Evolutionary conservation across 2,797 vertebrate genomes (phyloP).

Genomic region (Arctocebus calabarensis): DNA sequence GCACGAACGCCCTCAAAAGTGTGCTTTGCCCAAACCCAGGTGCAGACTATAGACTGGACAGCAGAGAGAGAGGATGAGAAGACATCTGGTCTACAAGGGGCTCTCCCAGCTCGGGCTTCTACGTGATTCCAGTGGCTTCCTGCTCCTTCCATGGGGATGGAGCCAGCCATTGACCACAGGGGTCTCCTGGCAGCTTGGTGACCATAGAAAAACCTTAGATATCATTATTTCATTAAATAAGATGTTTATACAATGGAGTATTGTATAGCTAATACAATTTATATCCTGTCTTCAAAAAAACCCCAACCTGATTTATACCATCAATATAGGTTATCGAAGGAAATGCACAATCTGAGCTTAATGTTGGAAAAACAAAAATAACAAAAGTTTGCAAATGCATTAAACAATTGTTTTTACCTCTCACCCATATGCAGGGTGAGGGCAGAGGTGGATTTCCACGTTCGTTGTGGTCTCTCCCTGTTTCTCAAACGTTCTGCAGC

Average conservation of each 20-base stretch:
- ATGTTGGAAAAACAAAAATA: background rate
- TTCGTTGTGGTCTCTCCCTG: background rate
- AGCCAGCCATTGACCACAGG: fast-evolving
- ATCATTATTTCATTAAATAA: too few species aligned
- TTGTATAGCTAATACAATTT: background rate
- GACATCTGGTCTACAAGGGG: background rate
- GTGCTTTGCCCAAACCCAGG: background rate
- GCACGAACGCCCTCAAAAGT: background rate
- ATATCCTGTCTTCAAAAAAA: background rate
- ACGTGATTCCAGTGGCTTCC: background rate
- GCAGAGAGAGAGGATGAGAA: too few species aligned
- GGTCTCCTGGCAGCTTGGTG: background rate
- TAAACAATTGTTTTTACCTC: background rate
- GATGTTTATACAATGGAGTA: fast-evolving
- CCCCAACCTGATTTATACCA: too few species aligned
- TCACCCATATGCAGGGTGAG: fast-evolving
- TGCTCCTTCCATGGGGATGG: background rate
- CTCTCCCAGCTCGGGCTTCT: background rate
- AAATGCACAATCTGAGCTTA: background rate
- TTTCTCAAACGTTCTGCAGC: background rate
- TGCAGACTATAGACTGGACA: fast-evolving
- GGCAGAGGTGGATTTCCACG: fast-evolving
- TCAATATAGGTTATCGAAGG: background rate
- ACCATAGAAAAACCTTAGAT: background rate
- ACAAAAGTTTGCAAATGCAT: background rate